Conservation (phyloP, 2,888 invertebrate genomes). For the Oligia strigilis region DNA sequence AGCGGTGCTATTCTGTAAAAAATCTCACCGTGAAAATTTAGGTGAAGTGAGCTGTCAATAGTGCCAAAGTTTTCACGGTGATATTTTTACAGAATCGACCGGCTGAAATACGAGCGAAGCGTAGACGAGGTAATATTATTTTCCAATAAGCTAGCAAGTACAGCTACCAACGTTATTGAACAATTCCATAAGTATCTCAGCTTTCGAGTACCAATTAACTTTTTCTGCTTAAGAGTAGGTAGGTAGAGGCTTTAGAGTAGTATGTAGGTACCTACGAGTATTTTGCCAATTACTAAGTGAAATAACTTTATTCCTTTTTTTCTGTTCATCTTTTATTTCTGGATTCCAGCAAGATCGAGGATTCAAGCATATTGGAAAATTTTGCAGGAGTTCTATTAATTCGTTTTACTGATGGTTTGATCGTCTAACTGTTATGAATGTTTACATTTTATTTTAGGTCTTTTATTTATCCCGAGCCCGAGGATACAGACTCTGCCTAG, state of each 20-base stretch:
- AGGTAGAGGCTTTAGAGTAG: no score
- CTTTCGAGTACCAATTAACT: slow-evolving; percentile 1
- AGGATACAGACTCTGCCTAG: no score
- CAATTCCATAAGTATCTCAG: not conserved
- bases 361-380: not conserved
- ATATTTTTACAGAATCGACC: no score
- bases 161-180: not conserved
- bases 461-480: slow-evolving; percentile 1
- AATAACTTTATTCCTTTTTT: not conserved
- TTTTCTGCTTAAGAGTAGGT: not conserved
- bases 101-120: slow-evolving; percentile 21
- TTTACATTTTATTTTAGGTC: not conserved
- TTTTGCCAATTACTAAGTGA: no score
- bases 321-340: no score
- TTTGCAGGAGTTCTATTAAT: not conserved
- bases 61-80: no score
- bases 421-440: not conserved
- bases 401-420: not conserved
- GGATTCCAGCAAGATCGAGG: no score
- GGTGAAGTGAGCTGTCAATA: no score
- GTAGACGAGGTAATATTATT: not conserved
- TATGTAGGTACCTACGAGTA: no score
- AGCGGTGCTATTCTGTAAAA: no score
- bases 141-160: not conserved
- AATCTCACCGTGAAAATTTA: no score